A percentile compares a stretch with the other conserved stretches of the same genome.
Evolutionary conservation across 2,797 vertebrate genomes (phyloP).

Genomic region (Centropyge bicolor): DNA sequence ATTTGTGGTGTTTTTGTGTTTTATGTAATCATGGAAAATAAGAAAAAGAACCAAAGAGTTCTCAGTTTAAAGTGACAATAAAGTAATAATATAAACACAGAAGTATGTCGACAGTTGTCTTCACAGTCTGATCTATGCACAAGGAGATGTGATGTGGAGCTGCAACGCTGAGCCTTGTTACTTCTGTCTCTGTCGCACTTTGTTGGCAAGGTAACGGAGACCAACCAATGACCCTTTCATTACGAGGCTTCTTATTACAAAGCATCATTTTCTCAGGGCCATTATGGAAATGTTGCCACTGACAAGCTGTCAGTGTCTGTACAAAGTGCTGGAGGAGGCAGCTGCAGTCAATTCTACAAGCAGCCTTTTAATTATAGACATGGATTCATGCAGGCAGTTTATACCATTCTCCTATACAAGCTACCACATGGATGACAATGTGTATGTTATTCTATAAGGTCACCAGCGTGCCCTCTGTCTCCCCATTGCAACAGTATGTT

Average conservation of each 20-base stretch:
- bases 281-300: constrained; percentile 54
- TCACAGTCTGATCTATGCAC: not conserved
- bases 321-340: constrained; percentile 20
- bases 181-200: constrained; percentile 44
- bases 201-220: constrained; percentile 76
- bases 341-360: constrained; percentile 18
- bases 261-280: constrained; percentile 56
- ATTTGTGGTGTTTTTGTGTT: not conserved
- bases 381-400: constrained; percentile 3
- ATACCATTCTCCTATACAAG: constrained; percentile 1
- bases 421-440: not conserved
- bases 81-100: not conserved
- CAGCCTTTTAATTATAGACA: constrained; percentile 14
- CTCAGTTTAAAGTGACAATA: not conserved
- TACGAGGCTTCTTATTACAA: constrained; percentile 54
- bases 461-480: constrained; percentile 10
- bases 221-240: constrained; percentile 60
- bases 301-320: constrained; percentile 1
- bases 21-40: not conserved
- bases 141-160: constrained; percentile 17
- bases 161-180: constrained; percentile 22
- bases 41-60: not conserved
- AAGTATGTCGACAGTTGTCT: constrained; percentile 3
- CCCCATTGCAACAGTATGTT: constrained; percentile 28
- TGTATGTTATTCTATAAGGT: constrained; percentile 11